A percentile compares a stretch with the other conserved stretches of the same genome.
These are phyloP conservation scores for Acipenser oxyrinchus DNA, from an alignment of 2,797 vertebrate genomes.

Conservation along the genomic window DNA sequence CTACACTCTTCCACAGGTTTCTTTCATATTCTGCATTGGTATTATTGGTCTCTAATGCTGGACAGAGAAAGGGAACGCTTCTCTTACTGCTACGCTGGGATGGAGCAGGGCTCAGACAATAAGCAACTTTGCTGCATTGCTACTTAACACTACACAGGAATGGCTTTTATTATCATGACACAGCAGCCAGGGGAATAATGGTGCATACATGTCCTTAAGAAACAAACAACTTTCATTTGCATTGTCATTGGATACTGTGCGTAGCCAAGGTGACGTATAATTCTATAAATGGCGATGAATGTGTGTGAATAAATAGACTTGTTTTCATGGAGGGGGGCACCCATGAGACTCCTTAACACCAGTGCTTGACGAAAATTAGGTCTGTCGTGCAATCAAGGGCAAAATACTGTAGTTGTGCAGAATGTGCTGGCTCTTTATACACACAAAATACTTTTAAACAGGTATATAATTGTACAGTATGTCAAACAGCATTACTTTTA, in stretches of 20 bases:
- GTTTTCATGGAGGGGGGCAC: too few species aligned
- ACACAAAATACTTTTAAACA: too few species aligned
- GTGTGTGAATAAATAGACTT: conserved; percentile 37
- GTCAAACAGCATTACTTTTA: too few species aligned
- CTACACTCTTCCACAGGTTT: conserved; percentile 45
- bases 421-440: not conserved
- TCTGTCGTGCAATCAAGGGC: conserved; percentile 3
- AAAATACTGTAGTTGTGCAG: not conserved
- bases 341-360: conserved; percentile 10
- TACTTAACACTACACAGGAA: too few species aligned
- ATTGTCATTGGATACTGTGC: conserved; percentile 29
- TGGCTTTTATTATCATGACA: too few species aligned
- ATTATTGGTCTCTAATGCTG: conserved; percentile 24
- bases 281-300: conserved; percentile 55
- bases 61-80: conserved; percentile 34
- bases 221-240: conserved; percentile 4
- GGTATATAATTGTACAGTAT: too few species aligned
- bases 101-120: too few species aligned
- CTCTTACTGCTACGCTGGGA: too few species aligned
- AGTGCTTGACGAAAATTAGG: conserved; percentile 14
- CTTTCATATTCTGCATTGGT: conserved; percentile 17
- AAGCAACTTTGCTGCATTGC: too few species aligned
- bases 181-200: too few species aligned
- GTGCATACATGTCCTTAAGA: too few species aligned
- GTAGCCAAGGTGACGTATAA: conserved; percentile 29